A percentile compares a stretch with the other conserved stretches of the same genome.
Evolutionary conservation across 2,888 invertebrate species (phyloP).

Genomic region (Ectemnius cavifrons): DNA sequence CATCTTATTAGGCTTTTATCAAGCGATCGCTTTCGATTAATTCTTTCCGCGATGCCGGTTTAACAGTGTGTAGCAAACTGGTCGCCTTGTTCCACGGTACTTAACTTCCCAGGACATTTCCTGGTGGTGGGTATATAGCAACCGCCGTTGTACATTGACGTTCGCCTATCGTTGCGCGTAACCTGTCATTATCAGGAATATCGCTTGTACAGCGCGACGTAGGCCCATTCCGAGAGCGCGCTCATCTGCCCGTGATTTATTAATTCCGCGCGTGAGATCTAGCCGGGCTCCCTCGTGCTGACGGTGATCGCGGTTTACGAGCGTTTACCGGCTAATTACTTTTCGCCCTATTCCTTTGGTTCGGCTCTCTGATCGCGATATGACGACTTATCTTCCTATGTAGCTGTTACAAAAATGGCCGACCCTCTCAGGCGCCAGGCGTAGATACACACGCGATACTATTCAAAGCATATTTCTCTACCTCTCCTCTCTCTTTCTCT

Average conservation of each 20-base stretch:
- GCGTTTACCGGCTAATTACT: slow-evolving; percentile 18
- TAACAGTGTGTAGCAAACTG: slow-evolving; percentile 49
- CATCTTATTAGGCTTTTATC: slow-evolving; percentile 24
- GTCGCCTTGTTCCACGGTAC: slow-evolving; percentile 53
- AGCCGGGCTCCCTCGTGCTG: not conserved
- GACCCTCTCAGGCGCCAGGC: not conserved
- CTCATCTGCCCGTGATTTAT: slow-evolving; percentile 54
- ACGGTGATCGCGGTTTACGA: not conserved
- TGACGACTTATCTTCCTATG: no score
- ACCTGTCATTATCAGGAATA: slow-evolving; percentile 60
- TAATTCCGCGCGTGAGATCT: slow-evolving; percentile 42
- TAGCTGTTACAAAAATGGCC: slow-evolving; percentile 7
- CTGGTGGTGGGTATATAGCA: slow-evolving; percentile 35
- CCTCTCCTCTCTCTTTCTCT: not conserved
- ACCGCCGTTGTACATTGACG: slow-evolving; percentile 35
- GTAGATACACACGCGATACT: no score
- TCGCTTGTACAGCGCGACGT: slow-evolving; percentile 48
- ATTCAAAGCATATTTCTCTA: slow-evolving; percentile 2
- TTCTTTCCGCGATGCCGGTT: slow-evolving; percentile 26
- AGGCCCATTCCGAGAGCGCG: slow-evolving; percentile 43
- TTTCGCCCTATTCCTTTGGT: not conserved
- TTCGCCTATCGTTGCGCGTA: slow-evolving; percentile 56
- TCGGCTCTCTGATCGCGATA: no score
- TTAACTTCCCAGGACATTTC: slow-evolving; percentile 56
- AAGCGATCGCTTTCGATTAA: slow-evolving; percentile 31